Conservation (phyloP, 2,113 vertebrate genomes). For the Platanista minor region DNA sequence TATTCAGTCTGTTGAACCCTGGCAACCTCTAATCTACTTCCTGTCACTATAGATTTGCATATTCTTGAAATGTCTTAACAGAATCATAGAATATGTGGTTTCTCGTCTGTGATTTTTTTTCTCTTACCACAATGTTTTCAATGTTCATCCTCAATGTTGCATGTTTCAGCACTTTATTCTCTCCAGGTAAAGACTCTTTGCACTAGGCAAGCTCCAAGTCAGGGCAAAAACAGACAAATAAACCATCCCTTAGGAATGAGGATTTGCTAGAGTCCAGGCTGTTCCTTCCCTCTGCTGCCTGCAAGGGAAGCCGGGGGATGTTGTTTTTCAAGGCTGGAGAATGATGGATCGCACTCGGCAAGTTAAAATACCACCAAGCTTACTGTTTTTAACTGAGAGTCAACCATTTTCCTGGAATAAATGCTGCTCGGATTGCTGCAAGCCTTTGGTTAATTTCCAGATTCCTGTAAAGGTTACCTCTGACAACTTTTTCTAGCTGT, state of each 20-base stretch:
- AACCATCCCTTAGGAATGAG: background rate
- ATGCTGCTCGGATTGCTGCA: background rate
- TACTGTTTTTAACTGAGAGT: background rate
- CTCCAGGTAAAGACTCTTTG: background rate
- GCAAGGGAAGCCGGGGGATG: no score
- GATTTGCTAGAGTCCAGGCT: no score
- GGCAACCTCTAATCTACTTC: background rate
- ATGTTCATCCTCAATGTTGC: rapidly evolving
- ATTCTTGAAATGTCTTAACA: background rate
- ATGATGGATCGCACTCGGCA: rapidly evolving
- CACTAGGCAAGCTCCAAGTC: background rate
- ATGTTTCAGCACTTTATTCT: background rate
- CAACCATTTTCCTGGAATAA: no score
- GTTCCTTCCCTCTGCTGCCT: background rate
- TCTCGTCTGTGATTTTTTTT: background rate
- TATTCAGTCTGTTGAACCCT: background rate
- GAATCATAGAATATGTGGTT: background rate
- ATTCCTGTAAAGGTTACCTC: background rate
- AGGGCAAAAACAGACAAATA: background rate
- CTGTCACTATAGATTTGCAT: background rate
- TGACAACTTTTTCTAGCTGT: background rate
- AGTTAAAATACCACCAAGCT: background rate
- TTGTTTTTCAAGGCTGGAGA: background rate
- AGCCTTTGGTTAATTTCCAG: background rate
- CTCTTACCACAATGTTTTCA: background rate